Base-by-base conservation (phyloP, 92 coral and sea anemone genomes). In the Epizoanthus rinbou region DNA sequence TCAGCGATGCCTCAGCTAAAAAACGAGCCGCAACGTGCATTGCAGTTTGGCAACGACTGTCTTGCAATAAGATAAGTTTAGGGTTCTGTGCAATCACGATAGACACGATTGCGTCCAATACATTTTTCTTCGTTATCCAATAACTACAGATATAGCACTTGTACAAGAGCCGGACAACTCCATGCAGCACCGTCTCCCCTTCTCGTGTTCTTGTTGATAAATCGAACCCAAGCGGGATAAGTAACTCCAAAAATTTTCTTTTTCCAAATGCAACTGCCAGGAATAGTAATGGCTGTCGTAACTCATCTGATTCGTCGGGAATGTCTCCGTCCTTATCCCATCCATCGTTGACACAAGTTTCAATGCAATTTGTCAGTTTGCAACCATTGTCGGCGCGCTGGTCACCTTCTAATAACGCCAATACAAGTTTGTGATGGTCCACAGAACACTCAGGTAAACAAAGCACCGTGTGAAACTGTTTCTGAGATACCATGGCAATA, bases 201-300 rank as follows among this genome's bases (percentile, higher is more conserved):
- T 63, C 72, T 35, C 82, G 71, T 16, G 63, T 78, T 41, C 82
- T 65, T 14, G 64, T 72, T 19, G 82, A 43, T 11, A 78, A 57
- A 43, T 78, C 71, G 41, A 78, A 78, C 19, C 82, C 82, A 19
- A 78, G 37, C 25, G 63, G 39, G 47, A 78, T 37, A 62, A 78
- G 82, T 23, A 60, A 6, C 53, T 78, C 82, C 50, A 78, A 24
- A 78, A 78, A 78, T 25, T 37, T 78, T 78, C 82, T 37, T 63
- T 78, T 78, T 15, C 82, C 82, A 41, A 78, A 78, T 43, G 82
- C 82, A 19, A 69, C 82, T 59, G 82, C 82, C 39, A 78, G 71
- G 8, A 78, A 78, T 21, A 78, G 16, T 17, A 78, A 39, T 23
- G 82, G 82, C 59, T 78, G 82, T 18, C 71, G 43, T 13, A 78